These are phyloP conservation scores for Eustalomyia histrio DNA, from an alignment of 2,888 invertebrate species.

Conservation along the genomic window DNA sequence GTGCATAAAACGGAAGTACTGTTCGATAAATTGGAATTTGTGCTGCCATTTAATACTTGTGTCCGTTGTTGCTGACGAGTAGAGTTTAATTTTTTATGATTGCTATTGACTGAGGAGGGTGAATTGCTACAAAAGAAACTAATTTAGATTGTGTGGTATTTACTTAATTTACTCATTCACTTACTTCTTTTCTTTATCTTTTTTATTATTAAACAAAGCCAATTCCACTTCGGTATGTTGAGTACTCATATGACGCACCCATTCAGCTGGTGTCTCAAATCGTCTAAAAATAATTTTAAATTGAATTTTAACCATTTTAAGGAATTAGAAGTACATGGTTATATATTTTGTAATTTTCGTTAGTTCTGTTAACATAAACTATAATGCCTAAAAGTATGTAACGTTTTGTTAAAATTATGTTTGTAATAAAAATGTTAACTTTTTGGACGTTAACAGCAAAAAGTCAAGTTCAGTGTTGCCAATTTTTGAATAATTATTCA, in stretches of 20 bases:
- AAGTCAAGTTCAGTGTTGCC: too few species aligned
- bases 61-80: conserved; percentile 55
- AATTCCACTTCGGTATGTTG: conserved; percentile 90
- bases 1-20: conserved; percentile 62
- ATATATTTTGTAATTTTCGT: too few species aligned
- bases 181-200: conserved; percentile 72
- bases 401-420: too few species aligned
- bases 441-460: too few species aligned
- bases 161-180: background rate
- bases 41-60: conserved; percentile 58
- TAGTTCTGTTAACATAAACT: too few species aligned
- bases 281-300: conserved; percentile 71
- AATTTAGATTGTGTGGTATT: background rate
- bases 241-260: conserved; percentile 92
- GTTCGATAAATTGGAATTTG: conserved; percentile 59
- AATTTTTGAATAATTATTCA: too few species aligned
- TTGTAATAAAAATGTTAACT: too few species aligned
- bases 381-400: too few species aligned
- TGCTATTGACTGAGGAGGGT: conserved; percentile 53
- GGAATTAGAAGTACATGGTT: too few species aligned
- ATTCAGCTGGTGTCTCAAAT: conserved; percentile 90
- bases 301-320: too few species aligned
- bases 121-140: conserved; percentile 17
- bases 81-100: conserved; percentile 53
- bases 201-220: conserved; percentile 81